These are phyloP conservation scores for Plodia interpunctella DNA, from an alignment of 1,140 invertebrate genomes.

Conservation along the genomic window DNA sequence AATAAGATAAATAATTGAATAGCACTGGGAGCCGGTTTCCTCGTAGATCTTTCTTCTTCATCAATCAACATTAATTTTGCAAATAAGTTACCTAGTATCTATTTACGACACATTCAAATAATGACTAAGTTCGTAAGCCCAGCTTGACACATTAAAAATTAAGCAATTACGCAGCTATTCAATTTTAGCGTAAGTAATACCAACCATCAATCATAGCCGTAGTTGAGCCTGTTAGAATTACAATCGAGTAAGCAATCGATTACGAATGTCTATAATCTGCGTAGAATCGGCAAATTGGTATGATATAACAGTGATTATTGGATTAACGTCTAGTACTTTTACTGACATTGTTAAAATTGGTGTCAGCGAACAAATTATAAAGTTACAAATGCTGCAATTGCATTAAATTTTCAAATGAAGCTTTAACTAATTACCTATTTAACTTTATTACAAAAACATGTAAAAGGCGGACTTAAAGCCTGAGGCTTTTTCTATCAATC, in stretches of 20 bases:
- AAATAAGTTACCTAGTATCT: too few relatives aligned
- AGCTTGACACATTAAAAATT: background rate
- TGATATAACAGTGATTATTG: background rate
- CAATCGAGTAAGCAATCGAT: background rate
- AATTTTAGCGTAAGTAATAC: background rate
- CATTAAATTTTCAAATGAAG: too few relatives aligned
- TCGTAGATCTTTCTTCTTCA: too few relatives aligned
- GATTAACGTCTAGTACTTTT: background rate
- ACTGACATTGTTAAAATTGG: constrained; percentile 5
- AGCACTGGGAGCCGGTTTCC: too few relatives aligned
- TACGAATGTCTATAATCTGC: background rate
- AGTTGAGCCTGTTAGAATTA: background rate
- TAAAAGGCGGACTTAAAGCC: too few relatives aligned
- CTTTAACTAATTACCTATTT: too few relatives aligned
- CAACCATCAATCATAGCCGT: background rate
- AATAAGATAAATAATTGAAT: too few relatives aligned
- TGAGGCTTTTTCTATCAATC: too few relatives aligned
- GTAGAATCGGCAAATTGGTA: background rate
- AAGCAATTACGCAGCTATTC: background rate
- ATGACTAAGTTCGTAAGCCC: background rate
- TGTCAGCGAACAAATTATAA: background rate
- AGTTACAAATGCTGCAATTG: background rate
- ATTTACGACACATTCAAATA: background rate
- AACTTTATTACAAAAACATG: too few relatives aligned
- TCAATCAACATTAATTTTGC: too few relatives aligned